Percentiles rank a stretch among this genome's conserved stretches.
Conservation (phyloP, 1,140 invertebrate genomes). For the Ganaspis sp. region DNA sequence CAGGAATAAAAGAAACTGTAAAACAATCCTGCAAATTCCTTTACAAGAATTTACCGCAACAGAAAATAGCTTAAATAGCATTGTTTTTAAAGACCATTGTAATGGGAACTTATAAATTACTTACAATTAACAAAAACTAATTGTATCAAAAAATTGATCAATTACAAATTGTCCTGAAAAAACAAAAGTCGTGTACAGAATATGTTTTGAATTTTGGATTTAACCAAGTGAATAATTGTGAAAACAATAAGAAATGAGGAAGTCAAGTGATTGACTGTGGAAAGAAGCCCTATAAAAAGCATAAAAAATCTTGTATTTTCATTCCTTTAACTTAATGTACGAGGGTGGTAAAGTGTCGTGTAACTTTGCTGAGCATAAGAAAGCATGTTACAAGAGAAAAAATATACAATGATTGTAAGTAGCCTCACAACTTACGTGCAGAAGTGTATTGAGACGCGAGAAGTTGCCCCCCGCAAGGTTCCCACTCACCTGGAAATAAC, state of each 20-base stretch:
- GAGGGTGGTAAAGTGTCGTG: background rate
- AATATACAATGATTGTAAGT: slow-evolving; percentile 56
- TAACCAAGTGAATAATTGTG: background rate
- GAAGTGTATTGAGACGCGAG: slow-evolving; percentile 71
- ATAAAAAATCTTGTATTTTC: background rate
- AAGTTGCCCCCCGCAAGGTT: slow-evolving; percentile 73
- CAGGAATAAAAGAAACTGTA: background rate
- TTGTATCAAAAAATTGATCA: too few relatives aligned
- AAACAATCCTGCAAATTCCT: background rate
- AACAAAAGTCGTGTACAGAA: background rate
- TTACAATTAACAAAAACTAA: too few relatives aligned
- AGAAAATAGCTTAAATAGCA: slow-evolving; percentile 1
- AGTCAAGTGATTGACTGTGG: background rate
- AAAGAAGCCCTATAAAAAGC: background rate
- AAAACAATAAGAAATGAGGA: background rate
- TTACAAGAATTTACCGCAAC: slow-evolving; percentile 8
- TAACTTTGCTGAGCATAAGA: slow-evolving; percentile 6
- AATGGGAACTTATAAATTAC: too few relatives aligned
- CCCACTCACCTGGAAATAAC: slow-evolving; percentile 76
- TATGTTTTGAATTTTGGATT: background rate
- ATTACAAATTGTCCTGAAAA: too few relatives aligned
- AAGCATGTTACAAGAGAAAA: slow-evolving; percentile 32
- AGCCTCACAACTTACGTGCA: slow-evolving; percentile 74
- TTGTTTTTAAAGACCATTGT: background rate
- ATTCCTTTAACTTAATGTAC: background rate